Evolutionary conservation across 2,113 vertebrate genomes (phyloP).

Genomic region (Stigmatopora nigra): DNA sequence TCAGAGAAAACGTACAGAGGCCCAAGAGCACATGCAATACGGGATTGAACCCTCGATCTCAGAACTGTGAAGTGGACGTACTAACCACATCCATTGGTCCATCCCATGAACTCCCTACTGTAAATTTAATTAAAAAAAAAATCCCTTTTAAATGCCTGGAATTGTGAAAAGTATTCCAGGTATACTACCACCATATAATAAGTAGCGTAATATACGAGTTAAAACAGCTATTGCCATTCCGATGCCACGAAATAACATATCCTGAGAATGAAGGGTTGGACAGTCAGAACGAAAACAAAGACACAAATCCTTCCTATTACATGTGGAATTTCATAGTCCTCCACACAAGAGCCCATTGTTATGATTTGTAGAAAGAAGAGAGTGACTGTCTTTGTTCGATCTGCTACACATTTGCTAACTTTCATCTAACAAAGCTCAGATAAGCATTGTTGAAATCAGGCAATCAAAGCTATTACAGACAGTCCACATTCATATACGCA

Average conservation of each 20-base stretch:
- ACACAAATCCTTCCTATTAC: constrained; percentile 54
- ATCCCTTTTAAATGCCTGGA: background rate
- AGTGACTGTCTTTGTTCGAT: constrained; percentile 48
- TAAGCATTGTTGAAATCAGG: constrained; percentile 23
- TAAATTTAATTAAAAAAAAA: no score
- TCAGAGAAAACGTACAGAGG: no score
- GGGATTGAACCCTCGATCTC: no score
- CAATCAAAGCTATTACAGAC: constrained; percentile 17
- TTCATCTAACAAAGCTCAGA: constrained; percentile 24
- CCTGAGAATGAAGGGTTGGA: constrained; percentile 27
- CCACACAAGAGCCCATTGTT: constrained; percentile 51
- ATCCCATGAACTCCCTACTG: no score
- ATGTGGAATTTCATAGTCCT: constrained; percentile 67
- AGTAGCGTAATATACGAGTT: constrained; percentile 46
- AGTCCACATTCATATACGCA: constrained; percentile 18
- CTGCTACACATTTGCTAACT: constrained; percentile 51
- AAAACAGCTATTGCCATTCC: constrained; percentile 49
- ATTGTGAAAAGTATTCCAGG: background rate
- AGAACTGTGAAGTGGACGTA: no score
- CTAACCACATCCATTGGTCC: no score
- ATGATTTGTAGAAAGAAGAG: constrained; percentile 55
- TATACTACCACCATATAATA: background rate
- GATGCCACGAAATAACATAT: constrained; percentile 48
- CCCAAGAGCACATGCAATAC: no score
- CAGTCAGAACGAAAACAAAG: constrained; percentile 32